Conservation (phyloP, 2,888 invertebrate species). For the Miltochrista miniata region DNA sequence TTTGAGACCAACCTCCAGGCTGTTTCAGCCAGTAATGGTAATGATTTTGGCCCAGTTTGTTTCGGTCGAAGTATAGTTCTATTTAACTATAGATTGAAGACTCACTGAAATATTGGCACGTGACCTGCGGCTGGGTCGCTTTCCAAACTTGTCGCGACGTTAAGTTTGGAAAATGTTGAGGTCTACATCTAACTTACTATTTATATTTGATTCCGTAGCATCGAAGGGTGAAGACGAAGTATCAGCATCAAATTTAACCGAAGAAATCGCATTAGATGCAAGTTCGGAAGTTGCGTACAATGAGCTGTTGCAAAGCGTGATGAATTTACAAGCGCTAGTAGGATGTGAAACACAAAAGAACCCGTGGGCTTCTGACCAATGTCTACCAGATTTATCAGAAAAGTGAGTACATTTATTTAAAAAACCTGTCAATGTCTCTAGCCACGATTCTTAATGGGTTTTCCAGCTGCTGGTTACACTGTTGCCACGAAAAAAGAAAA, state of each 20-base stretch:
- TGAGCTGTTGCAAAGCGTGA: slow-evolving; percentile 36
- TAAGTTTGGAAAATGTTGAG: not conserved
- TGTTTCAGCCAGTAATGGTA: too few species aligned
- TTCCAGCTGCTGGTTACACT: too few species aligned
- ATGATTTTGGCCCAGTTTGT: too few species aligned
- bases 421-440: too few species aligned
- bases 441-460: too few species aligned
- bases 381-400: slow-evolving; percentile 24
- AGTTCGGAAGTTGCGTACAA: slow-evolving; percentile 15
- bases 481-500: too few species aligned
- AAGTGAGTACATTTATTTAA: slow-evolving; percentile 13
- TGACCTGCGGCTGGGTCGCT: too few species aligned
- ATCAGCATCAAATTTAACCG: slow-evolving; percentile 5
- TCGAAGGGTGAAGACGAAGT: slow-evolving; percentile 13
- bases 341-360: slow-evolving; percentile 36
- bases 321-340: slow-evolving; percentile 34
- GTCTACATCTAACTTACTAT: not conserved
- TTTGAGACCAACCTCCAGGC: too few species aligned
- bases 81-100: too few species aligned
- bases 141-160: too few species aligned
- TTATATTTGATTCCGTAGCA: slow-evolving; percentile 7
- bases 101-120: too few species aligned
- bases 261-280: slow-evolving; percentile 13
- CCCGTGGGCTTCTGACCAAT: slow-evolving; percentile 37
- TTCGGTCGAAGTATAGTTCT: too few species aligned